Evolutionary conservation across 2,888 invertebrate genomes (phyloP), one percentile per base, ranked within the genome.

Genomic region (Sinelater perroti): DNA sequence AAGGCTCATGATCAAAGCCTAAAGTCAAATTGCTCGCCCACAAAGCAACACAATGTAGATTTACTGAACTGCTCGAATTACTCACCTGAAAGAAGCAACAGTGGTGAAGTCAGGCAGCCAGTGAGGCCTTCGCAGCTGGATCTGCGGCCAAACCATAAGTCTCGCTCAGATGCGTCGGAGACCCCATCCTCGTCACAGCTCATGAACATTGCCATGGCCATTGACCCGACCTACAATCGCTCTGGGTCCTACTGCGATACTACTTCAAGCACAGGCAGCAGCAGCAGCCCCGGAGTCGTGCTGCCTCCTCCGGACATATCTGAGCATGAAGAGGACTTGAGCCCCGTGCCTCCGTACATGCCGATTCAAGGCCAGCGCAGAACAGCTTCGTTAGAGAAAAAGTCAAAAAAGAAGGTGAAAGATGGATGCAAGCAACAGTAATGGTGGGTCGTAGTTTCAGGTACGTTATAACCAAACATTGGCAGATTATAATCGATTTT

Each of bases 291-390:
- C 5, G 74, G 73, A 0, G 66, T 73, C 38, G 54, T 72, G 31
- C 51, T 74, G 11, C 72, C 73, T 11, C 72, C 75, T 0, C 72
- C 73, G 4, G 73, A 74, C 60, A 60, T 67, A 16, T 61, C 61
- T 1, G 63, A 70, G 20, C 56, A 57, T n/a, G 68, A 72, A 21
- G 78, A 78, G 70, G 85, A 85, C 66, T 80, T 81, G 35, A 81
- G 79, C 63, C 81, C 83, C 33, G 83, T 82, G 31, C 87, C 88
- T 4, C 88, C 89, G 51, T 89, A 90, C 71, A 89, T 90, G 89
- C 89, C 89, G 40, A 88, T 90, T 69, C 89, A 88, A 75, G 89
- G 89, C 40, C 89, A 89, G 68, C 80, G 89, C 58, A 79, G 89
- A 66, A 83, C 81, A 1, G 80, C 85, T n/a, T 84, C 85, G 59